A percentile compares a stretch with the other conserved stretches of the same genome.
phyloP scores from a whole-genome alignment of 2,888 invertebrate genomes.

The Formica aserva region DNA sequence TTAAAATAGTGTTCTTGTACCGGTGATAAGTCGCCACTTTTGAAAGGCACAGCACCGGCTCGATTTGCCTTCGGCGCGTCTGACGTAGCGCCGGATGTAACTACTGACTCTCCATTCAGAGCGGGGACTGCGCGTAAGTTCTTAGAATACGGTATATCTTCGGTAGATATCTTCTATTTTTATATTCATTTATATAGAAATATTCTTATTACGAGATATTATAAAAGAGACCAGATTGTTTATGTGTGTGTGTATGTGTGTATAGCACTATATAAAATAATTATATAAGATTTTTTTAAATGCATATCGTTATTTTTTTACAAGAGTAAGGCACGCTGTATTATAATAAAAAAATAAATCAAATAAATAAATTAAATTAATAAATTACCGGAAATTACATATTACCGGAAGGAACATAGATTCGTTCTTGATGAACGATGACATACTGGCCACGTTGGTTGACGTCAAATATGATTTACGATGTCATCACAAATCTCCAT shows the following conservation, averaged over 20 bases:
- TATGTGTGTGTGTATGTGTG: background rate
- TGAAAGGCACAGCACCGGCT: constrained; percentile 63
- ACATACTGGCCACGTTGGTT: background rate
- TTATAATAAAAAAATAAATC: background rate
- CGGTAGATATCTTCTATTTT: background rate
- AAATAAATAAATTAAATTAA: background rate
- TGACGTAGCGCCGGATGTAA: constrained; percentile 69
- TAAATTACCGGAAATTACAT: constrained; percentile 4
- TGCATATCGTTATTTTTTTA: background rate
- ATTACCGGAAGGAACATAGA: constrained; percentile 13
- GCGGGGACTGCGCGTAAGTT: constrained; percentile 20
- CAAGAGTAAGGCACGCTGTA: background rate
- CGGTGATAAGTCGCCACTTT: constrained; percentile 54
- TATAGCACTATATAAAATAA: background rate
- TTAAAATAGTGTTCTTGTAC: background rate
- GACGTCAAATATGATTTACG: constrained; percentile 43
- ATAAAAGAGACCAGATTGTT: background rate
- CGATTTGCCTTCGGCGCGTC: constrained; percentile 65
- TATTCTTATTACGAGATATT: constrained; percentile 8
- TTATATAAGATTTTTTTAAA: background rate
- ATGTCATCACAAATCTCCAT: constrained; percentile 45
- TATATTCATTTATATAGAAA: background rate
- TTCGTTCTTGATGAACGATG: background rate
- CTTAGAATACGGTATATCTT: constrained; percentile 16
- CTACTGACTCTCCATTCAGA: constrained; percentile 66